Base-by-base conservation (phyloP, 2,888 invertebrate species). In the Acleris emargana region DNA sequence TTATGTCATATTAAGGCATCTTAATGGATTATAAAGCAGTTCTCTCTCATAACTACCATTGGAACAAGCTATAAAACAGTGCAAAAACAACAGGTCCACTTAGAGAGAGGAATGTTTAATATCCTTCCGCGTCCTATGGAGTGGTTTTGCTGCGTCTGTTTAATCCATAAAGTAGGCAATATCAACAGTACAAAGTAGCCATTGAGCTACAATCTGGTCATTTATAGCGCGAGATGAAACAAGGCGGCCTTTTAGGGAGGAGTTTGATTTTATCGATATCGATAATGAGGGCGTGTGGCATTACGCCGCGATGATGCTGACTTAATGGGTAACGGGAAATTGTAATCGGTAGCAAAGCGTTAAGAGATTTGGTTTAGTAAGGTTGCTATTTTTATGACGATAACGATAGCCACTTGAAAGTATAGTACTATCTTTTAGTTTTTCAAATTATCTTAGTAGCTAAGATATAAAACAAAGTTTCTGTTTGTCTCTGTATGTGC, bases 171-270 rank as follows among this genome's bases (percentile, higher is more conserved):
- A 90, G 83, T 85, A 87, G 85, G 87, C 88, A 88, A 89, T 89
- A 86, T 83, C 76, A 49, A 58, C 78, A 81, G 79, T 82, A 91
- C 89, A 91, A 89, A 86, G 89, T 81, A 79, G 76, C 83, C 83
- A 88, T 91, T 91, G 89, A 91, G 84, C 80, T 81, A 80, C 85
- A 89, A 88, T 90, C 88, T 89, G 89, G 86, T 87, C 88, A 86
- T 89, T 91, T 89, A 88, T 86, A 82, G 87, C 81, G 78, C 75
- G 88, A 88, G 88, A 90, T 89, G 90, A 89, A 89, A 89, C 89
- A 86, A 88, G 84, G 81, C 83, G 81, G 73, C 74, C 68, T 47
- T 68, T 79, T 70, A 86, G 84, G 74, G 82, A 70, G 66, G 81
- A 28, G 55, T 63, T 43, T 59, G 61, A 69, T 71, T 76, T 72